Evolutionary conservation across 2,797 vertebrate genomes (phyloP).

Genomic region (Novumbra hubbsi): DNA sequence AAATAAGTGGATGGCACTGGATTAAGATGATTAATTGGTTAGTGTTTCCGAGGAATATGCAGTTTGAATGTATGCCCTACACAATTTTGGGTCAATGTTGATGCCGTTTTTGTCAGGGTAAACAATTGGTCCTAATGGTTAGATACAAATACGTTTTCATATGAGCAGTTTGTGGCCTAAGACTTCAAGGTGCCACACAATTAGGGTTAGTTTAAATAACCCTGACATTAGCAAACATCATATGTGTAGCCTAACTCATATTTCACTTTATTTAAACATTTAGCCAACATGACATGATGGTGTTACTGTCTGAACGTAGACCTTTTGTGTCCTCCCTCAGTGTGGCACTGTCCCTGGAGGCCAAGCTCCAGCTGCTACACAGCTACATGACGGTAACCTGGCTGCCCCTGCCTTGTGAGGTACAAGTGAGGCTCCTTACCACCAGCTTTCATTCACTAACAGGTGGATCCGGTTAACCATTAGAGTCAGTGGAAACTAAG

Average conservation of each 20-base stretch:
- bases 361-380: slow-evolving; percentile 91
- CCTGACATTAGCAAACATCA: neutral
- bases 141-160: neutral
- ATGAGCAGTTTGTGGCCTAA: neutral
- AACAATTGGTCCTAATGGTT: neutral
- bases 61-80: neutral
- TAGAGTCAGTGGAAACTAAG: neutral
- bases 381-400: slow-evolving; percentile 90
- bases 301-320: slow-evolving; percentile 4
- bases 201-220: neutral
- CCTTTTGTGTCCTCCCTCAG: slow-evolving; percentile 58
- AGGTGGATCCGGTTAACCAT: neutral
- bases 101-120: neutral
- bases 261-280: neutral
- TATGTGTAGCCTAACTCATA: neutral
- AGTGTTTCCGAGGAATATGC: neutral
- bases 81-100: neutral
- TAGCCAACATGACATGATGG: neutral
- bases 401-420: slow-evolving; percentile 90
- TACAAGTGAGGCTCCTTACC: slow-evolving; percentile 66
- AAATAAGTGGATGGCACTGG: slow-evolving; percentile 31
- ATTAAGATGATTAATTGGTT: neutral
- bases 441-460: neutral
- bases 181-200: neutral
- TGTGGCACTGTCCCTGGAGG: slow-evolving; percentile 90